These are phyloP conservation scores for Prolemur simus DNA, from an alignment of 2,113 vertebrate species.

Conservation along the genomic window DNA sequence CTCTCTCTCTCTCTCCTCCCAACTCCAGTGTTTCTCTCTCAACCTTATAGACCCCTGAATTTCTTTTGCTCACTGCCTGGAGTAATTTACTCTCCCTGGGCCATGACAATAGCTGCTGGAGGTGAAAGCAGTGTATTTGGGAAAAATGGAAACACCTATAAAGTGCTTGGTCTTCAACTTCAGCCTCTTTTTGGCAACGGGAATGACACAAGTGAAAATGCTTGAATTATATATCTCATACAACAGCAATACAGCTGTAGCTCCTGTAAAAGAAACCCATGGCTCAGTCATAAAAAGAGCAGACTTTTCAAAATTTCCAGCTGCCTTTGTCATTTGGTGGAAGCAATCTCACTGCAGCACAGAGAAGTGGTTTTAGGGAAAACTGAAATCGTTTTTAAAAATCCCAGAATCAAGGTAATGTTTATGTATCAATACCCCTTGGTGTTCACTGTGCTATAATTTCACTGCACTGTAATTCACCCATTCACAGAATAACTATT, in stretches of 20 bases:
- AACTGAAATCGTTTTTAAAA: not conserved
- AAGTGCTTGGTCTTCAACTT: not conserved
- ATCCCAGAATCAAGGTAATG: slow-evolving; percentile 45
- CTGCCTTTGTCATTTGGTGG: not conserved
- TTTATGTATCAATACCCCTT: not conserved
- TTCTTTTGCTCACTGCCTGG: not conserved
- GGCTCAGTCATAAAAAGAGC: not conserved
- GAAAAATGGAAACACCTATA: not conserved
- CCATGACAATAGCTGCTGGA: not conserved
- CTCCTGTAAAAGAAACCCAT: not conserved
- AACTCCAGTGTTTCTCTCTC: not conserved
- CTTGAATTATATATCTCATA: not conserved
- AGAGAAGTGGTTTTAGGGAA: not conserved
- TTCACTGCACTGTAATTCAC: not conserved
- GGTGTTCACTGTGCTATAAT: slow-evolving; percentile 17
- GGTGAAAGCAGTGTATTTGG: not conserved
- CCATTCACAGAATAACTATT: not conserved
- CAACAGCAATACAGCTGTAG: not conserved
- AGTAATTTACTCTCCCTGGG: not conserved
- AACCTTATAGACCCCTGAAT: not conserved
- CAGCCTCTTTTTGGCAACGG: not conserved
- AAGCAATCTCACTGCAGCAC: not conserved
- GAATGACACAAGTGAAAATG: not conserved
- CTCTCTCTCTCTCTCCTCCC: not conserved
- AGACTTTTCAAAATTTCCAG: not conserved